Conservation (phyloP, 2,888 invertebrate genomes). For the Epinotia nisella region DNA sequence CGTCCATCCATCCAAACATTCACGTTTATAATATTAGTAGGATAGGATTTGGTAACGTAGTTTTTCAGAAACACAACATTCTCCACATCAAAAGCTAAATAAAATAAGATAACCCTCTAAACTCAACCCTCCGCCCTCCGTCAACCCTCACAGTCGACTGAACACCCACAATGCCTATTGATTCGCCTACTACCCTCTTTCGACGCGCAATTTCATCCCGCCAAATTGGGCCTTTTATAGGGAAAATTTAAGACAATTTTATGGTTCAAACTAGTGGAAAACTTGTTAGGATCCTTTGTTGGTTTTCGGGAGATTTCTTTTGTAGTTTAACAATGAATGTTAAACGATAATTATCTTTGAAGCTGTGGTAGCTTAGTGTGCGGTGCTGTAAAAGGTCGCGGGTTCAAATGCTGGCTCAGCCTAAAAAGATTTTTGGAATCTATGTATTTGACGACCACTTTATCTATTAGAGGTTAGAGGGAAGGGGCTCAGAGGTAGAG, state of each 20-base stretch:
- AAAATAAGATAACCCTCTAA: constrained; percentile 6
- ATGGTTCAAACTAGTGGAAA: constrained; percentile 61
- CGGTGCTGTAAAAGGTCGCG: too few species aligned
- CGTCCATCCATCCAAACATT: too few species aligned
- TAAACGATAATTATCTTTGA: constrained; percentile 1
- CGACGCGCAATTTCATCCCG: constrained; percentile 68
- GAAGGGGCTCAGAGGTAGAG: too few species aligned
- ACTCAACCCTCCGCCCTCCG: constrained; percentile 47
- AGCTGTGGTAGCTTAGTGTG: too few species aligned
- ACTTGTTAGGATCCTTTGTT: constrained; percentile 51
- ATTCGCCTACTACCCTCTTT: constrained; percentile 79
- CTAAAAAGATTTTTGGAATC: too few species aligned
- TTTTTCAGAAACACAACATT: too few species aligned
- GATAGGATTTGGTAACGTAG: too few species aligned
- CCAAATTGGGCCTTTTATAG: constrained; percentile 62
- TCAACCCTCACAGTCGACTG: constrained; percentile 67
- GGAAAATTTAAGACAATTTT: constrained; percentile 59
- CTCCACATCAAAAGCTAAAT: neutral
- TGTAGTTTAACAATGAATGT: neutral
- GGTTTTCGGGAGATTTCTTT: constrained; percentile 28
- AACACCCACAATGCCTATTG: constrained; percentile 72
- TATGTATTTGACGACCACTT: too few species aligned
- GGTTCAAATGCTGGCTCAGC: too few species aligned
- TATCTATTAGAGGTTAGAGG: too few species aligned
- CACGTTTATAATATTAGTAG: too few species aligned